phyloP scores from a whole-genome alignment of 2,113 vertebrate genomes.

The Myrmecobius fasciatus region DNA sequence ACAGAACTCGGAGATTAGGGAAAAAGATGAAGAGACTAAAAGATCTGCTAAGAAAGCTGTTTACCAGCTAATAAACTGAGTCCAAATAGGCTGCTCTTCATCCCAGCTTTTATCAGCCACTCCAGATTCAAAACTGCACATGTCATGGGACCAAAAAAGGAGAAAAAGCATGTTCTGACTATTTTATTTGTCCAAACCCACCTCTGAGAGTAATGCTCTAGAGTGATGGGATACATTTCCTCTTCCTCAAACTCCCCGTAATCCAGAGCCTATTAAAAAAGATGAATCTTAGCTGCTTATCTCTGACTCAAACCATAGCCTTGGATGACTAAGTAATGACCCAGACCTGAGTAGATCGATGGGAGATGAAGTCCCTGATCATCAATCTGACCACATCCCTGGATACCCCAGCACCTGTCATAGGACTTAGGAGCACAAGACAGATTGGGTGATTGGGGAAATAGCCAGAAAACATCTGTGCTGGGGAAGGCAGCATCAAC shows the following conservation, averaged over 20 bases:
- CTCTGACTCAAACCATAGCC: neutral
- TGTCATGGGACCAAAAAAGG: constrained; percentile 51
- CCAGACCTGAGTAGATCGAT: constrained; percentile 31
- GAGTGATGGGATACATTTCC: neutral
- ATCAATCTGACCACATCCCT: neutral
- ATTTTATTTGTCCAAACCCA: constrained; percentile 62
- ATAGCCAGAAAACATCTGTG: constrained; percentile 22
- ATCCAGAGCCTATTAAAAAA: constrained; percentile 14
- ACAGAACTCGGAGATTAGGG: constrained; percentile 51
- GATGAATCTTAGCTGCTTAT: neutral
- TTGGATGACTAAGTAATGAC: neutral
- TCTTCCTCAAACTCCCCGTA: neutral
- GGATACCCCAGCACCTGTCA: neutral
- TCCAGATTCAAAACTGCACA: constrained; percentile 66
- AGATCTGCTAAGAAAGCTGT: constrained; percentile 66
- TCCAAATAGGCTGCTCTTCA: constrained; percentile 41
- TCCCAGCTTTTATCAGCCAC: constrained; percentile 35
- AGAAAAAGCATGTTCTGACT: constrained; percentile 52
- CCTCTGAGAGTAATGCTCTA: constrained; percentile 43
- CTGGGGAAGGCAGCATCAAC: constrained; percentile 55
- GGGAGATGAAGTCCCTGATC: constrained; percentile 27
- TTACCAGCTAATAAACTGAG: constrained; percentile 73
- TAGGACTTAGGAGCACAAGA: constrained; percentile 55
- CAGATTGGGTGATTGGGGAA: constrained; percentile 57
- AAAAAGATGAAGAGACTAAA: constrained; percentile 65